Conservation (phyloP, 2,888 invertebrate genomes). For the Neria commutata region DNA sequence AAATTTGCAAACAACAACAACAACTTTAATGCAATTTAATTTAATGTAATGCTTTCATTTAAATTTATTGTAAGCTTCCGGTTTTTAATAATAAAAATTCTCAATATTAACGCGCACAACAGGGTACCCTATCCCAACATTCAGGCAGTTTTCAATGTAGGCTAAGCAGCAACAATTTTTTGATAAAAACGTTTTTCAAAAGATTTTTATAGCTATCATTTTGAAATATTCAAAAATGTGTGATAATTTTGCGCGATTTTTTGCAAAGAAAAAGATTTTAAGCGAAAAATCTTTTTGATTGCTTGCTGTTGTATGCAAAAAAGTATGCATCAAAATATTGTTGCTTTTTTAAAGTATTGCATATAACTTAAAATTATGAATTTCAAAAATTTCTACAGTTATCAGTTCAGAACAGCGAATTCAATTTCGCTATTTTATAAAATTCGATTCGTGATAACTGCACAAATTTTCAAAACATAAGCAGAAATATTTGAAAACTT, state of each 20-base stretch:
- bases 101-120: constrained; percentile 63
- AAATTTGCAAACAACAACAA: too few relatives aligned
- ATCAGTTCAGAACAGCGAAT: neutral
- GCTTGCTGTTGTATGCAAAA: constrained; percentile 28
- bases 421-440: neutral
- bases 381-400: constrained; percentile 8
- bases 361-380: constrained; percentile 28
- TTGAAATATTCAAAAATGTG: constrained; percentile 12
- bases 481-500: neutral
- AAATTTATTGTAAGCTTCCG: constrained; percentile 10
- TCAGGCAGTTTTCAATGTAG: constrained; percentile 76
- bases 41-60: constrained; percentile 18
- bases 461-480: too few relatives aligned
- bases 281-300: constrained; percentile 61
- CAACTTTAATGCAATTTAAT: constrained; percentile 10
- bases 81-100: too few relatives aligned
- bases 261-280: constrained; percentile 60
- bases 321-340: constrained; percentile 52
- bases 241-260: constrained; percentile 15
- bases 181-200: constrained; percentile 36
- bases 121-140: constrained; percentile 99
- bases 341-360: constrained; percentile 43
- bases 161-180: constrained; percentile 53
- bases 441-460: too few relatives aligned
- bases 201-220: constrained; percentile 27